Evolutionary conservation across 2,797 vertebrate species (phyloP).

Genomic region (Takifugu rubripes): DNA sequence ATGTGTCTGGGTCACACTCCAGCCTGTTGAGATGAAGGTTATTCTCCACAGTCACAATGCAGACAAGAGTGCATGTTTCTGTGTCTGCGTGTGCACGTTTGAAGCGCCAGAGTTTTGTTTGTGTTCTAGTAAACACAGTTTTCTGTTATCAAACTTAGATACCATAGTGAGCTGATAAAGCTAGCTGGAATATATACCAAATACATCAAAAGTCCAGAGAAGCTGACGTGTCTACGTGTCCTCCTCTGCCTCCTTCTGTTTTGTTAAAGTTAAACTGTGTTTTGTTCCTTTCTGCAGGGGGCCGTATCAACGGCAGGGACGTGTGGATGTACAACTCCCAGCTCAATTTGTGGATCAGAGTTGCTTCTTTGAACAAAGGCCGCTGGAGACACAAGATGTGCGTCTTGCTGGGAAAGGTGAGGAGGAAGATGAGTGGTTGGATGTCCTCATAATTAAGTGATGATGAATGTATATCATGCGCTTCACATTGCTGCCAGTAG

Average conservation of each 20-base stretch:
- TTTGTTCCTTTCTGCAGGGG: constrained; percentile 75
- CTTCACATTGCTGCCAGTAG: no score
- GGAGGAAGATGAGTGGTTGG: background rate
- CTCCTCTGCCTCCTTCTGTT: background rate
- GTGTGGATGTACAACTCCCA: constrained; percentile 99
- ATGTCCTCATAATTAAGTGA: no score
- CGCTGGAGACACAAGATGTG: constrained; percentile 99
- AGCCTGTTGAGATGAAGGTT: constrained; percentile 9
- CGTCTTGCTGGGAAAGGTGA: constrained; percentile 96
- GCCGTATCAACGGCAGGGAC: constrained; percentile 96
- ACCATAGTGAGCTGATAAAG: constrained; percentile 2
- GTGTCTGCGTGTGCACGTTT: background rate
- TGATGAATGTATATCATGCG: background rate
- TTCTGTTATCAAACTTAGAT: constrained; percentile 16
- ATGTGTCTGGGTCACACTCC: constrained; percentile 17
- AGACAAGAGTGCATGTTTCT: background rate
- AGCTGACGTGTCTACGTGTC: no score
- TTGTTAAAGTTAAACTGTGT: background rate
- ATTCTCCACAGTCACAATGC: constrained; percentile 3
- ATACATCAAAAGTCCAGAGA: no score
- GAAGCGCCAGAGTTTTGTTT: constrained; percentile 1
- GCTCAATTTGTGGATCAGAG: constrained; percentile 98
- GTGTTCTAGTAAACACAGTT: constrained; percentile 1
- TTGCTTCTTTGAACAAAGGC: constrained; percentile 97
- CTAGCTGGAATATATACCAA: no score